These are phyloP conservation scores for Phacellophora camtschatica DNA, from an alignment of 30 jellyfish, hydroid and myxozoan species.

Conservation along the genomic window DNA sequence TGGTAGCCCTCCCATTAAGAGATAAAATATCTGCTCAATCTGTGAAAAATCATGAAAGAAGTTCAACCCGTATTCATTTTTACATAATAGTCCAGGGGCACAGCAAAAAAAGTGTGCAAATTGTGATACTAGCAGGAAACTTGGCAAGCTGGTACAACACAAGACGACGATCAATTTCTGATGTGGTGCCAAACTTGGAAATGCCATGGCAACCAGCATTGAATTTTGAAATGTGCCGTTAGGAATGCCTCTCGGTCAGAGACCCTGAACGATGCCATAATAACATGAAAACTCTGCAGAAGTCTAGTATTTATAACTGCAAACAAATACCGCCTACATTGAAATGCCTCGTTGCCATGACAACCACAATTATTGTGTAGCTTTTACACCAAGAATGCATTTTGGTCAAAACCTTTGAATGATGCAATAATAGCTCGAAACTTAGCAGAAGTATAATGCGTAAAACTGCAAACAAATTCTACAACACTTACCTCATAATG, in stretches of 20 bases:
- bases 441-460: background rate
- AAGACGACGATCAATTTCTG: background rate
- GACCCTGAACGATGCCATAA: constrained; percentile 1
- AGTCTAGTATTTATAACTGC: background rate
- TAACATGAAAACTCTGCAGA: background rate
- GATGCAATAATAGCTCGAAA: background rate
- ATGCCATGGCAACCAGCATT: background rate
- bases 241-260: background rate
- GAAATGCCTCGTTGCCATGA: constrained; percentile 3
- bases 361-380: background rate
- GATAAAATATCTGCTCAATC: too few relatives aligned
- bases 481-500: background rate
- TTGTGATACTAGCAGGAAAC: background rate
- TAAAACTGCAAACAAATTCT: background rate
- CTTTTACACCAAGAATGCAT: background rate
- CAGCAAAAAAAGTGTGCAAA: background rate
- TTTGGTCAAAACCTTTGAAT: background rate
- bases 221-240: background rate
- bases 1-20: too few relatives aligned
- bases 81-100: too few relatives aligned
- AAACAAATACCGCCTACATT: background rate
- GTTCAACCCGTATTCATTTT: too few relatives aligned
- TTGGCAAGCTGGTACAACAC: background rate
- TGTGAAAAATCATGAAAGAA: too few relatives aligned
- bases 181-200: background rate